Base-by-base conservation (phyloP, 2,888 invertebrate genomes). In the Argyra leucocephala region DNA sequence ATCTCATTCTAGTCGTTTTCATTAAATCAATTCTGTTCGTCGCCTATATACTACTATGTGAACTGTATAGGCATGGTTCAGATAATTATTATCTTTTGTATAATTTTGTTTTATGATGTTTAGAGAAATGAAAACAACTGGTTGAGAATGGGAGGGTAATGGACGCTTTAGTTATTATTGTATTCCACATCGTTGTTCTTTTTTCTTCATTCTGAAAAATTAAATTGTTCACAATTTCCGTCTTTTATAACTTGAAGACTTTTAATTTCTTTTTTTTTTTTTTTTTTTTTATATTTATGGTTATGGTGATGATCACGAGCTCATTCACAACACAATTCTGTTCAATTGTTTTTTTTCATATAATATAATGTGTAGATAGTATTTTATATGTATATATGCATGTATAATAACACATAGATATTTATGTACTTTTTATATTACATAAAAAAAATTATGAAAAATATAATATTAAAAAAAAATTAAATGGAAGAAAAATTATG, bases 261-360 rank as follows among this genome's bases (percentile, higher is more conserved):
- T 48, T 48, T n/a, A 18, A 48, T n/a, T 48, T 48, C 18, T 15
- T 48, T 15, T 1, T 48, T 48, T 18, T n/a, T 48, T 7, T 31
- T 5, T 31, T 5, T 10, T 48, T 12, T 12, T 48, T 48, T 48
- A 2, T n/a, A 5, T 48, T 48, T 48, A 48, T 15, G 48, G 48
- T 48, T 12, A 48, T 48, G 48, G 48, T 48, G 48, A 48, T 48
- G 48, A 48, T 48, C 48, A 48, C 48, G n/a, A 48, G 48, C 48
- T 18, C n/a, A 48, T 48, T 48, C 15, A 3, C 48, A 15, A 48
- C 3, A n/a, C 48, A 48, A 3, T 31, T 31, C 12, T 26, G 9
- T 26, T 31, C 12, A 31, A 10, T 6, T 31, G 12, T 31, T 31
- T 31, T 31, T 7, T 31, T 2, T 31, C 12, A 10, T 6, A 31